A percentile compares a stretch with the other conserved stretches of the same genome.
phyloP scores from a whole-genome alignment of 2,797 vertebrate genomes.

The Syndactyla subalaris region DNA sequence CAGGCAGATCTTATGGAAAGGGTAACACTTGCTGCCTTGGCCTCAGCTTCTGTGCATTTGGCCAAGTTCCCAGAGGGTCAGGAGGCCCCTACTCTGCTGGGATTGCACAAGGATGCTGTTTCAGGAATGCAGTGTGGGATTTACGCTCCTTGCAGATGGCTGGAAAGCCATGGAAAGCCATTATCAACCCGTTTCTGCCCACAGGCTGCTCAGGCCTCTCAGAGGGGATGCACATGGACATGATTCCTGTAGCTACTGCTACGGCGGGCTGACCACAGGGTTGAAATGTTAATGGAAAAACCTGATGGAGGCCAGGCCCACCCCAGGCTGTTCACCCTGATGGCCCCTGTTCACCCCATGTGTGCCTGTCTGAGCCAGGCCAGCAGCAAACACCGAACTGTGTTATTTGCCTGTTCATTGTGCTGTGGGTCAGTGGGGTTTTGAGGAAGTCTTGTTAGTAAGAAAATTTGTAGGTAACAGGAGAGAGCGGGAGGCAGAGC shows the following conservation, averaged over 20 bases:
- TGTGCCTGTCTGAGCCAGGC: neutral
- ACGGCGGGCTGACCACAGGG: accelerated
- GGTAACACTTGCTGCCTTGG: neutral
- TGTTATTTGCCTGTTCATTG: neutral
- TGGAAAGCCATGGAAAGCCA: neutral
- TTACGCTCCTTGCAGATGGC: neutral
- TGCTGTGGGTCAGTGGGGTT: neutral
- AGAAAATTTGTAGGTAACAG: neutral
- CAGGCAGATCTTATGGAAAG: neutral
- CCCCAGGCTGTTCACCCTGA: no score
- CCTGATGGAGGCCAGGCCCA: neutral
- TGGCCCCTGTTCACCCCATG: accelerated
- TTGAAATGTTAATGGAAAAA: neutral
- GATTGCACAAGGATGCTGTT: neutral
- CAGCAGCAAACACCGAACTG: neutral
- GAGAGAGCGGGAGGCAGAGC: neutral
- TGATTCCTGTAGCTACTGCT: neutral
- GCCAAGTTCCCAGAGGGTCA: neutral
- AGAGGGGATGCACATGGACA: neutral
- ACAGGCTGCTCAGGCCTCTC: neutral
- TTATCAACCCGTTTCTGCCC: neutral
- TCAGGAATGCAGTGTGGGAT: neutral
- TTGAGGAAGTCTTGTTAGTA: neutral
- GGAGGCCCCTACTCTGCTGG: neutral
- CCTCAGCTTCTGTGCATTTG: neutral